Conservation (phyloP, 92 coral and sea anemone species). For the Metridium senile region DNA sequence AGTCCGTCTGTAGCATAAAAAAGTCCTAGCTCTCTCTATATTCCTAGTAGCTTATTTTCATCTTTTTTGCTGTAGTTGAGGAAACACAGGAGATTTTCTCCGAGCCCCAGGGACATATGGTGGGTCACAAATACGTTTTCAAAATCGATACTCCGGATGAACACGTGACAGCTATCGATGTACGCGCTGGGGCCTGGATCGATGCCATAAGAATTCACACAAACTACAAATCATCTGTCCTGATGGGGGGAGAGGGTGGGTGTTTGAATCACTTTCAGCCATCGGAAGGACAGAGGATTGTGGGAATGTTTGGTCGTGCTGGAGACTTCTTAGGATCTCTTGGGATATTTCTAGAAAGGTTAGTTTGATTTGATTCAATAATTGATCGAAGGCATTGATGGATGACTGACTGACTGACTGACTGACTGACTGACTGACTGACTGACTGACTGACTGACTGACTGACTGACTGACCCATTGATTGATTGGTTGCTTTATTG, state of each 20-base stretch:
- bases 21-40: too few relatives aligned
- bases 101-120: slow-evolving; percentile 59
- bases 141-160: slow-evolving; percentile 66
- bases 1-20: too few relatives aligned
- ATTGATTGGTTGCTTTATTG: not conserved
- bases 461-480: not conserved
- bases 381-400: not conserved
- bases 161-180: slow-evolving; percentile 72
- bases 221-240: slow-evolving; percentile 82
- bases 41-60: too few relatives aligned
- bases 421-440: not conserved
- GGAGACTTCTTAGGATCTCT: slow-evolving; percentile 78
- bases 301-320: slow-evolving; percentile 86
- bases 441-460: not conserved
- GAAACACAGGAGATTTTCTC: slow-evolving; percentile 49
- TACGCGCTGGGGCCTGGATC: slow-evolving; percentile 96
- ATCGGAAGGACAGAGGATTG: slow-evolving; percentile 53
- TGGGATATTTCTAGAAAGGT: slow-evolving; percentile 78
- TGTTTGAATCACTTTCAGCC: slow-evolving; percentile 68
- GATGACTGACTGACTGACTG: not conserved
- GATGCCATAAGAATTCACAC: slow-evolving; percentile 94
- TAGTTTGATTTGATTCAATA: not conserved
- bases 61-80: slow-evolving; percentile 35
- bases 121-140: slow-evolving; percentile 60
- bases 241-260: slow-evolving; percentile 99